These are phyloP conservation scores for Cydia pomonella DNA, from an alignment of 1,140 invertebrate species.

Conservation along the genomic window DNA sequence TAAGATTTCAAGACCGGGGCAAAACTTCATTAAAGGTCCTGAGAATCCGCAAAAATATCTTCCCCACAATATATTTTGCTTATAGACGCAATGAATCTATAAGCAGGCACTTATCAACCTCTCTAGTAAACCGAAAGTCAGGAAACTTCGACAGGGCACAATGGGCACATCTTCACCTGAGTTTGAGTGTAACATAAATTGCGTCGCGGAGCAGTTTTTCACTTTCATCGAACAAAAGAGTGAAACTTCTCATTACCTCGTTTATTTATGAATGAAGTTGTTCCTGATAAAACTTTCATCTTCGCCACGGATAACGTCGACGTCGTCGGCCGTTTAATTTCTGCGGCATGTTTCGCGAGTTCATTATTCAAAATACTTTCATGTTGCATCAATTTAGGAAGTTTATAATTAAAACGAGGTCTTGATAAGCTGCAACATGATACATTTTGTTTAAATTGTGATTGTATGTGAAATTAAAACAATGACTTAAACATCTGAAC, in stretches of 20 bases:
- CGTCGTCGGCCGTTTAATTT: constrained; percentile 27
- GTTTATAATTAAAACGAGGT: constrained; percentile 4
- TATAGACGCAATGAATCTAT: constrained; percentile 41
- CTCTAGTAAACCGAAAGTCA: constrained; percentile 32
- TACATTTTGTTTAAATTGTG: background rate
- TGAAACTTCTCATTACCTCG: constrained; percentile 30
- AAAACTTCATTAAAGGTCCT: constrained; percentile 39
- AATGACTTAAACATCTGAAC: too few relatives aligned
- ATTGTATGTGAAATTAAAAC: too few relatives aligned
- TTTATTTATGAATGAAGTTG: constrained; percentile 33
- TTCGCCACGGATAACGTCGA: constrained; percentile 17
- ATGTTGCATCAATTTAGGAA: constrained; percentile 5
- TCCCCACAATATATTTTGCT: constrained; percentile 20
- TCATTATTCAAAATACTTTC: constrained; percentile 23
- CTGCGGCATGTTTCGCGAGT: constrained; percentile 20
- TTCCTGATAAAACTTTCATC: constrained; percentile 28
- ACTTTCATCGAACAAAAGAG: constrained; percentile 29
- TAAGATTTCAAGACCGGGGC: constrained; percentile 37
- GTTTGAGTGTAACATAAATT: constrained; percentile 10
- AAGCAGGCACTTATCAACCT: constrained; percentile 43
- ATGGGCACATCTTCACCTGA: constrained; percentile 7
- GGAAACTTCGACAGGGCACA: constrained; percentile 15
- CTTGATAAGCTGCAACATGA: background rate
- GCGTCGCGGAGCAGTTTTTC: constrained; percentile 21
- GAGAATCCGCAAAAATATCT: constrained; percentile 17